These are phyloP conservation scores for Macrophya annulata DNA, from an alignment of 2,888 invertebrate genomes.

Conservation along the genomic window DNA sequence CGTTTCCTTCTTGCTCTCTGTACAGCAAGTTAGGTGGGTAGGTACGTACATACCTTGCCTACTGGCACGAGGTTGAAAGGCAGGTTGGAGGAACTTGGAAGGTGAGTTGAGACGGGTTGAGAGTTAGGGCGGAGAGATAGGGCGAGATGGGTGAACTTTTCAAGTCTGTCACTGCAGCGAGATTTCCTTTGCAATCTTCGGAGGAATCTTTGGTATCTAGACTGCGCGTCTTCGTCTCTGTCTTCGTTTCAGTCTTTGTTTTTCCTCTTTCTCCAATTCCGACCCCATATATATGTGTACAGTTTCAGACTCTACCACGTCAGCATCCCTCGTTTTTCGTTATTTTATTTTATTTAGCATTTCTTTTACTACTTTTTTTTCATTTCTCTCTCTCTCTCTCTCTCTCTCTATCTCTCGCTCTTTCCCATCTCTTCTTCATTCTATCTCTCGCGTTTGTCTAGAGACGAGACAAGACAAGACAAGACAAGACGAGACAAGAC, in stretches of 20 bases:
- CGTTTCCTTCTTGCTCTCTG: background rate
- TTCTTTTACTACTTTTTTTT: background rate
- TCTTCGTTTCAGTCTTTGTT: constrained; percentile 10
- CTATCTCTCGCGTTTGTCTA: background rate
- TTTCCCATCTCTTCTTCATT: background rate
- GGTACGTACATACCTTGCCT: constrained; percentile 40
- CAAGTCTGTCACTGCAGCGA: constrained; percentile 74
- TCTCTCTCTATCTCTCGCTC: background rate
- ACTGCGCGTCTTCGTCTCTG: constrained; percentile 61
- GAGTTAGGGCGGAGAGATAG: constrained; percentile 63
- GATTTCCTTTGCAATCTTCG: constrained; percentile 76
- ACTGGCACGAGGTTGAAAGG: constrained; percentile 43
- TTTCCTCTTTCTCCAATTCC: constrained; percentile 23
- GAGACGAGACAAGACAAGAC: background rate
- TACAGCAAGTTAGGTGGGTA: constrained; percentile 36
- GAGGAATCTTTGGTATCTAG: constrained; percentile 77
- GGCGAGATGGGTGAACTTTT: constrained; percentile 69
- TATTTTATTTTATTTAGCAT: constrained; percentile 6
- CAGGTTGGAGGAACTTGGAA: constrained; percentile 44
- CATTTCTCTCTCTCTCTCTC: background rate
- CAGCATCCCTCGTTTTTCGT: constrained; percentile 24
- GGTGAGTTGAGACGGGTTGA: constrained; percentile 64
- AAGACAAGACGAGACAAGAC: constrained; percentile 24
- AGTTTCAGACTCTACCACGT: constrained; percentile 23
- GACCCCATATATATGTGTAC: background rate